Conservation (phyloP, 2,797 vertebrate species). For the Bucorvus abyssinicus region DNA sequence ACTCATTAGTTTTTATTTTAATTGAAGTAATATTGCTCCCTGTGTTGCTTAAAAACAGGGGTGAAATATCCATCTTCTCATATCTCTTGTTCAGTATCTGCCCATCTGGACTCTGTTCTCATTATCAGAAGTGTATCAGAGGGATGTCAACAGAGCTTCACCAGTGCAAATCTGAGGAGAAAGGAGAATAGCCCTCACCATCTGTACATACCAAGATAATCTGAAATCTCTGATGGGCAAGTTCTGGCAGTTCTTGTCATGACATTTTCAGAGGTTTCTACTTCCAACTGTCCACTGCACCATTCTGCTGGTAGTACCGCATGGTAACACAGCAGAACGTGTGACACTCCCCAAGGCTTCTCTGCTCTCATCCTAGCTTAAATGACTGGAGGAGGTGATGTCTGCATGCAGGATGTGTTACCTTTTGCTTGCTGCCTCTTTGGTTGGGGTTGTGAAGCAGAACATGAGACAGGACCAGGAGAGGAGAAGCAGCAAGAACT, state of each 20-base stretch:
- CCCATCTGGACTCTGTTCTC: background rate
- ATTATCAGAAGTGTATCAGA: background rate
- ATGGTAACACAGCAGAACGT: rapidly evolving
- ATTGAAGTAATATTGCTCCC: background rate
- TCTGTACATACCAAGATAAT: background rate
- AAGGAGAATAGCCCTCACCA: background rate
- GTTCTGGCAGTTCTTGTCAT: background rate
- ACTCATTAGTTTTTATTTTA: background rate
- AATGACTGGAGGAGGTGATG: background rate
- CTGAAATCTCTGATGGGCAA: background rate
- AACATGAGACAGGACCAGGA: background rate
- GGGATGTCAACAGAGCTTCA: background rate
- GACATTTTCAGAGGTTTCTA: background rate
- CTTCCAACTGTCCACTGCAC: rapidly evolving
- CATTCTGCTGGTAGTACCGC: background rate
- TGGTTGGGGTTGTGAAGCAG: rapidly evolving
- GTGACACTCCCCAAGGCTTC: background rate
- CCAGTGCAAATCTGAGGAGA: background rate
- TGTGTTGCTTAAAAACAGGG: background rate
- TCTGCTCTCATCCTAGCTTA: background rate
- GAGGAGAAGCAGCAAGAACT: background rate
- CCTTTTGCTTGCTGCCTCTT: background rate
- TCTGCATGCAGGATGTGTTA: background rate
- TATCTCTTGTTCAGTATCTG: background rate
- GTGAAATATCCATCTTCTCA: background rate